Base-by-base conservation (phyloP, 2,113 vertebrate genomes). In the Menura novaehollandiae region DNA sequence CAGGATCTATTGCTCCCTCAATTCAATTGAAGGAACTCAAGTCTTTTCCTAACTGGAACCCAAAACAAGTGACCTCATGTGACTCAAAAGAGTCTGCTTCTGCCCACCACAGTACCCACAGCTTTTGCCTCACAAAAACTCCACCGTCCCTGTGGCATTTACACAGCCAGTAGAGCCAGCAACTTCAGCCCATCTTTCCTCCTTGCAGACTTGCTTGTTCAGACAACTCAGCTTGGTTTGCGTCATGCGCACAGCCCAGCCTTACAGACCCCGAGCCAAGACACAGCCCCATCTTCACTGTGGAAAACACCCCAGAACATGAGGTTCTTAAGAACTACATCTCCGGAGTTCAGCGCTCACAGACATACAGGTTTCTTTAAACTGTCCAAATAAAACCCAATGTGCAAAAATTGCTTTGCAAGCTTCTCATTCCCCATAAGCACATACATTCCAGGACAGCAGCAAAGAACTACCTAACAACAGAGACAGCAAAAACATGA, bases 51-150 rank as follows among this genome's bases (percentile, higher is more conserved):
- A 68, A 51, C 32, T 35, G 51, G 15, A 86, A 68, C 32, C 21
- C 2, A 4, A 15, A 88, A 56, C 20, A 59, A 62, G 20, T 10
- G 35, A 62, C 72, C 51, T 73, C 37, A 46, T 0, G 0, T 0
- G 7, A 73, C 46, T 66, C 3, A 0, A 67, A 60, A 43, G 39
- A 1, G 1, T 14, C 33, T n/a, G 22, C 18, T 75, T 46, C 62
- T 79, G 47, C 37, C 62, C 62, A 72, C 17, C 47, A 56, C 44
- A 78, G n/a, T 5, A 55, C 17, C 21, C 81, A 35, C 28, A 56
- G 66, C 69, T 74, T 49, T 46, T 4, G 2, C 27, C 47, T 82
- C 56, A 53, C 33, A 24, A 41, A 46, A 75, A 33, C 27, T 11
- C 35, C 33, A 33, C 35, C 41, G 9, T 5, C 64, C 17, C 18